phyloP scores from a whole-genome alignment of 2,113 vertebrate genomes.

The Meleagris gallopavo region DNA sequence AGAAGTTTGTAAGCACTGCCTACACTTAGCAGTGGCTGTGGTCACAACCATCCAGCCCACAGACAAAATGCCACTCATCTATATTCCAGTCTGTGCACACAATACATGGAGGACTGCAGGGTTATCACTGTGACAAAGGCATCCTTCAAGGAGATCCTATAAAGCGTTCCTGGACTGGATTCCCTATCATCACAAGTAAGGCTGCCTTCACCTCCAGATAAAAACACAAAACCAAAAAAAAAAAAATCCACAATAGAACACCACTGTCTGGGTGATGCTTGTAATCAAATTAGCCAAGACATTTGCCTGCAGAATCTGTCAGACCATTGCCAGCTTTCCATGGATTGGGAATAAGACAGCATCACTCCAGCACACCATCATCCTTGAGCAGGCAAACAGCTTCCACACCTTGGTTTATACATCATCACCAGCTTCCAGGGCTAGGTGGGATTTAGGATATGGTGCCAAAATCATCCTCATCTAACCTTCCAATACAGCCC shows the following conservation, averaged over 20 bases:
- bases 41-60: not conserved
- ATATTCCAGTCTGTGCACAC: not conserved
- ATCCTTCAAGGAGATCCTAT: not conserved
- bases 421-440: not conserved
- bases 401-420: not conserved
- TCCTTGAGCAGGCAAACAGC: not conserved
- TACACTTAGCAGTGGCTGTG: not conserved
- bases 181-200: not conserved
- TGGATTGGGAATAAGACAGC: not conserved
- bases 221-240: too few relatives aligned
- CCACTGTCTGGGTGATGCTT: not conserved
- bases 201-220: not conserved
- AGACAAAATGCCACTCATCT: not conserved
- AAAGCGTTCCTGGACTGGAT: not conserved
- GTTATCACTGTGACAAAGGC: not conserved
- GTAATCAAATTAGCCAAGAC: not conserved
- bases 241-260: not conserved
- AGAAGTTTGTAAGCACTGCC: not conserved
- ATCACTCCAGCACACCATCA: not conserved
- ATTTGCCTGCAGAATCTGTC: not conserved
- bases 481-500: not conserved
- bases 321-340: not conserved
- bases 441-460: rapidly evolving
- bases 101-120: not conserved
- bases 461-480: not conserved